phyloP scores from a whole-genome alignment of 2,797 vertebrate species.

The Pangasius larnaudii region DNA sequence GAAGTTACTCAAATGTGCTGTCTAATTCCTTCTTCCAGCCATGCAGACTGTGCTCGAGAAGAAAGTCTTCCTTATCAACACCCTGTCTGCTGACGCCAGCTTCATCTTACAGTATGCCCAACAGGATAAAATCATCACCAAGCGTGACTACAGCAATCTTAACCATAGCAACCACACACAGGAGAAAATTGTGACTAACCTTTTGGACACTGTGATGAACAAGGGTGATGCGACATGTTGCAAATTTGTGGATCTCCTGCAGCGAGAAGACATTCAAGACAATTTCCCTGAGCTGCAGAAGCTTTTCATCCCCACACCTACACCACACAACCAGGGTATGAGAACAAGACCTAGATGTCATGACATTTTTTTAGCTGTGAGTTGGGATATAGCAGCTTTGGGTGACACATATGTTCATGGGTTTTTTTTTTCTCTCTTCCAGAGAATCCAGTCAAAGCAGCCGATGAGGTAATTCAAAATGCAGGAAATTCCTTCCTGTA shows the following conservation, averaged over 20 bases:
- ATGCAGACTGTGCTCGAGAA: conserved; percentile 44
- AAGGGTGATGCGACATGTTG: conserved; percentile 63
- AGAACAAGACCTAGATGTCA: background rate
- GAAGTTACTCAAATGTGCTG: background rate
- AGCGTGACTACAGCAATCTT: conserved; percentile 66
- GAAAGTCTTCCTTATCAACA: conserved; percentile 45
- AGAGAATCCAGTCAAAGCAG: conserved; percentile 2
- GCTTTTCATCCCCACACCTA: background rate
- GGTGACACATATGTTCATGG: background rate
- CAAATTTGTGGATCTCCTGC: conserved; percentile 35
- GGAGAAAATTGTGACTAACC: conserved; percentile 48
- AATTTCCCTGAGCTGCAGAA: background rate
- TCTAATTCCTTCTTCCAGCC: background rate
- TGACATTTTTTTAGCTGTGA: background rate
- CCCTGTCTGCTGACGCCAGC: conserved; percentile 54
- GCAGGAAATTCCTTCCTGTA: background rate
- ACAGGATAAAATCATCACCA: conserved; percentile 49
- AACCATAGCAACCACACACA: conserved; percentile 35
- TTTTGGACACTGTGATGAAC: conserved; percentile 70
- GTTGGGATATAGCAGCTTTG: background rate
- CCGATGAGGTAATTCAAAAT: conserved; percentile 1
- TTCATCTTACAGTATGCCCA: conserved; percentile 61
- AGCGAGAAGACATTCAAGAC: background rate
- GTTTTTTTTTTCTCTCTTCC: background rate
- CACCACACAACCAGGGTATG: background rate